A percentile compares a stretch with the other conserved stretches of the same genome.
Evolutionary conservation across 2,113 vertebrate species (phyloP).

Genomic region (Pica pica): DNA sequence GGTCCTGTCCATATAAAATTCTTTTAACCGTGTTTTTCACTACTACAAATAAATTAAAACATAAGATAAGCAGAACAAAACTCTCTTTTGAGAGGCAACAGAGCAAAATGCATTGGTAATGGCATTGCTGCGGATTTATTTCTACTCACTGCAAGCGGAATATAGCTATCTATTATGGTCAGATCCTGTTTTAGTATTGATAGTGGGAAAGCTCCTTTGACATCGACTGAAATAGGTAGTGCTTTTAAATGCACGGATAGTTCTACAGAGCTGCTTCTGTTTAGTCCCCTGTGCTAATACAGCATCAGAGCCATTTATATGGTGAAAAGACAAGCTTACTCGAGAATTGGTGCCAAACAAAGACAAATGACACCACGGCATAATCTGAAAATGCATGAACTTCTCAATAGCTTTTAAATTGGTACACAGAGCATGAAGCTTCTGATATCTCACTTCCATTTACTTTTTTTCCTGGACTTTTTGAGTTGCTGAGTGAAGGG

Average conservation of each 20-base stretch:
- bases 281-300: not conserved
- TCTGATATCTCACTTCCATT: not conserved
- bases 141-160: not conserved
- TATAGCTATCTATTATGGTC: not conserved
- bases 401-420: constrained; percentile 1
- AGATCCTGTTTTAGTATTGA: not conserved
- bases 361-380: not conserved
- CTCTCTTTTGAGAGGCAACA: not conserved
- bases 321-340: not conserved
- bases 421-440: not conserved
- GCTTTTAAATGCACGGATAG: not conserved
- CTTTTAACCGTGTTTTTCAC: not conserved
- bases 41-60: not conserved
- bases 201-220: not conserved
- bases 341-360: not conserved
- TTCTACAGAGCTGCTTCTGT: not conserved
- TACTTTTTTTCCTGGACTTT: not conserved
- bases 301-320: not conserved
- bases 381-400: constrained; percentile 24
- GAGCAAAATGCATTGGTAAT: not conserved
- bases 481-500: not conserved
- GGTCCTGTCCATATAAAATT: not conserved
- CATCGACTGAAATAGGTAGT: not conserved
- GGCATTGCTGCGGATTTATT: not conserved
- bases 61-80: not conserved